phyloP scores from a whole-genome alignment of 2,113 vertebrate species.

The Trinectes maculatus region DNA sequence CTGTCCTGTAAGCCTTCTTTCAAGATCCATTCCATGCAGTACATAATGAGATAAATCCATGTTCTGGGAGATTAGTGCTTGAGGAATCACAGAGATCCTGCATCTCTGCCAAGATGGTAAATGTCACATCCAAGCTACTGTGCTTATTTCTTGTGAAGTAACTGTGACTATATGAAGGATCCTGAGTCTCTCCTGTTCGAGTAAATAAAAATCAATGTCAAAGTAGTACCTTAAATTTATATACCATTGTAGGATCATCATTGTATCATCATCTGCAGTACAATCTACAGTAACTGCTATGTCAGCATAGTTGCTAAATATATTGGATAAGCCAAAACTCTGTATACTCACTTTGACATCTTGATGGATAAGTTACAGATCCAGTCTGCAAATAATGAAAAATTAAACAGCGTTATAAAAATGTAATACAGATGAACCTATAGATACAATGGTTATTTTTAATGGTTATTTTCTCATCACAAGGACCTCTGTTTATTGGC shows the following conservation, averaged over 20 bases:
- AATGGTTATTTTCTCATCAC: too few relatives aligned
- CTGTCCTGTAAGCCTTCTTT: conserved; percentile 31
- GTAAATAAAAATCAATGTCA: neutral
- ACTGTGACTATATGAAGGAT: neutral
- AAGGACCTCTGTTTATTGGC: too few relatives aligned
- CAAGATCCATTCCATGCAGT: conserved; percentile 55
- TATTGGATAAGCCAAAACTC: neutral
- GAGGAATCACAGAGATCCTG: neutral
- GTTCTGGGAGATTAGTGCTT: conserved; percentile 14
- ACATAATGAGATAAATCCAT: conserved; percentile 54
- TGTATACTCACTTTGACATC: conserved; percentile 80
- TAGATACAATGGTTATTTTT: neutral
- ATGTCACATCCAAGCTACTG: conserved; percentile 1
- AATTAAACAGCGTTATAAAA: neutral
- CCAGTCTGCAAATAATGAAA: conserved; percentile 44
- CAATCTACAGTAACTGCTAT: neutral
- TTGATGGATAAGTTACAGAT: conserved; percentile 29
- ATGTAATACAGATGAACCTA: neutral
- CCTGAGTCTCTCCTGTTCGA: neutral
- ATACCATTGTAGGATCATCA: neutral
- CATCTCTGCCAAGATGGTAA: neutral
- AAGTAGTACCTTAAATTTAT: neutral
- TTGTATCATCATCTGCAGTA: neutral
- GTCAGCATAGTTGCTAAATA: neutral
- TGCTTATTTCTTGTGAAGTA: neutral